Conservation (phyloP, 2,113 vertebrate species). For the Myiozetetes cayanensis region DNA sequence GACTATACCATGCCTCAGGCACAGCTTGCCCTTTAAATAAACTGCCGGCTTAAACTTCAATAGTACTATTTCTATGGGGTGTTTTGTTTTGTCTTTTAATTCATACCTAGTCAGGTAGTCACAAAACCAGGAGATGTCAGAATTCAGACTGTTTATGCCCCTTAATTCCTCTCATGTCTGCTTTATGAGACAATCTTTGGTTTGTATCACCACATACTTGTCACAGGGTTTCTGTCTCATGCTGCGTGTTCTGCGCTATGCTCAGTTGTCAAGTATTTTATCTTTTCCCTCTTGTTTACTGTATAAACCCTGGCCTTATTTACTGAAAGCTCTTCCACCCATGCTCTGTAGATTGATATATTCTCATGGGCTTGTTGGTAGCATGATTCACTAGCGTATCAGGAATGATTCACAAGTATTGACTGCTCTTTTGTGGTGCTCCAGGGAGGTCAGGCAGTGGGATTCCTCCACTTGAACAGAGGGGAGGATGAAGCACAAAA, state of each 20-base stretch:
- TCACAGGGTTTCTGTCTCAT: neutral
- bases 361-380: neutral
- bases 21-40: neutral
- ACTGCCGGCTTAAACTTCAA: neutral
- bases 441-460: neutral
- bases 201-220: neutral
- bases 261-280: neutral
- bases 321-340: neutral
- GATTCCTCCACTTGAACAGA: neutral
- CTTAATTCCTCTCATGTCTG: neutral
- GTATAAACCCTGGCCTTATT: neutral
- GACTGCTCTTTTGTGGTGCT: neutral
- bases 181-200: neutral
- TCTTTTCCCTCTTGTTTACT: neutral
- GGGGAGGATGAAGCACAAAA: neutral
- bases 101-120: neutral
- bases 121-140: neutral
- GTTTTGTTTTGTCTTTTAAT: neutral
- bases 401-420: neutral
- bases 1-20: neutral
- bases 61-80: neutral
- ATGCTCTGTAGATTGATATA: neutral
- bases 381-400: neutral
- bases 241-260: fast-evolving
- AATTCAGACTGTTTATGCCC: neutral